Evolutionary conservation across 2,797 vertebrate species (phyloP), one percentile per base, ranked within the genome.

Genomic region (Cyprinella venusta): DNA sequence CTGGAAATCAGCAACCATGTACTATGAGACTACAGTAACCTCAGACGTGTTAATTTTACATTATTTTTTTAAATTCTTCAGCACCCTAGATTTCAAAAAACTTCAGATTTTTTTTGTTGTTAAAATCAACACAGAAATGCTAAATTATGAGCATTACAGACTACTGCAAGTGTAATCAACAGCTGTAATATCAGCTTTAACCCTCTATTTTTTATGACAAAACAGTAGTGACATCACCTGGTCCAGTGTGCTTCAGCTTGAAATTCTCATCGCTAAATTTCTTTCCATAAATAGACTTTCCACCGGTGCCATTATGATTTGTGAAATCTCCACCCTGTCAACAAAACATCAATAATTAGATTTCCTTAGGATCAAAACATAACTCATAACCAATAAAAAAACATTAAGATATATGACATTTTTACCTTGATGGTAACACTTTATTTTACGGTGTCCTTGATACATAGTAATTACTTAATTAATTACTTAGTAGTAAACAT

Each of bases 261-360:
- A 99, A 99, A 92, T 99, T 99, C 91, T 99, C 98, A 85, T 99
- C 97, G 21, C 92, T 93, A 88, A 99, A 99, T 30, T 95, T 96
- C 76, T 96, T 96, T 70, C 98, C 97, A 0, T 97, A 99, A 90
- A 99, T 98, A 21, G 98, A 99, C 90, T 97, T 99, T 42, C 98
- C 98, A 76, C 98, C 98, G 0, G 97, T 99, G 85, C 98, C 97
- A 0, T 98, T 97, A 91, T 97, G 95, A 85, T 97, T 94, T 50
- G 96, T 98, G 82, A 99, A 98, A 91, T 99, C 97, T 30, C 97
- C 97, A 33, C 96, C 98, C 97, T 99, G 91, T 19, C 48, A 77
- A 42, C 48, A 76, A 61, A 76, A 42, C 33, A 81, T 50, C 36
- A 72, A 68, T 67, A 26, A 74, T 12, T 74, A 52, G 21, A 36